Evolutionary conservation across 1,140 invertebrate species (phyloP), one percentile per base, ranked within the genome.

Genomic region (Eulimnadia texana): DNA sequence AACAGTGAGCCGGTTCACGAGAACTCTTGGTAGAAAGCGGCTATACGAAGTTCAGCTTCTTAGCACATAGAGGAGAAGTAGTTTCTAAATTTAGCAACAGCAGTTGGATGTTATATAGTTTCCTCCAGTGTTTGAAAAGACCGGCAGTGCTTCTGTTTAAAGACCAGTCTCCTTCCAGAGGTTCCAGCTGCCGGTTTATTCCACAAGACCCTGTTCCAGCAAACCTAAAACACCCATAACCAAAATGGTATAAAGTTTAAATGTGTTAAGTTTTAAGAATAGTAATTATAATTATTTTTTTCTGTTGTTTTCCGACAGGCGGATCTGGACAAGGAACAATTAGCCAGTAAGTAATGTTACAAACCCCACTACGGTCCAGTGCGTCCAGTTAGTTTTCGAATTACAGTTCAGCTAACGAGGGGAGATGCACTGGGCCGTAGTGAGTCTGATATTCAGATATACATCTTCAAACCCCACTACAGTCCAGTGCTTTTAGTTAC

Each of bases 321-420:
- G 11, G 62, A 63, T 54, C 56, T 63, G n/a, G 56, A 63, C 50
- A 63, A 63, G 62, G 62, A 63, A 50, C 62, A 63, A 52, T 19
- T 63, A 19, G 56, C 50, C 42, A 63, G 62, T 63, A 60, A 63
- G 56, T 58, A 1, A 49, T 24, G 11, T 23, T 16, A 24, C 19
- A 60, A 60, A 23, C n/a, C n/a, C n/a, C n/a, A n/a, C n/a, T n/a
- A n/a, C n/a, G n/a, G n/a, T n/a, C n/a, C n/a, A n/a, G n/a, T n/a
- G n/a, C n/a, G n/a, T n/a, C n/a, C n/a, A n/a, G n/a, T n/a, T n/a
- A n/a, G n/a, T n/a, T n/a, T n/a, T n/a, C n/a, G n/a, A n/a, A n/a
- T n/a, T n/a, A n/a, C n/a, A n/a, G n/a, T n/a, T n/a, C n/a, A n/a
- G n/a, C n/a, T n/a, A n/a, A n/a, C n/a, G n/a, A n/a, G n/a, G n/a